phyloP scores from a whole-genome alignment of 2,113 vertebrate species.

The Egretta garzetta region DNA sequence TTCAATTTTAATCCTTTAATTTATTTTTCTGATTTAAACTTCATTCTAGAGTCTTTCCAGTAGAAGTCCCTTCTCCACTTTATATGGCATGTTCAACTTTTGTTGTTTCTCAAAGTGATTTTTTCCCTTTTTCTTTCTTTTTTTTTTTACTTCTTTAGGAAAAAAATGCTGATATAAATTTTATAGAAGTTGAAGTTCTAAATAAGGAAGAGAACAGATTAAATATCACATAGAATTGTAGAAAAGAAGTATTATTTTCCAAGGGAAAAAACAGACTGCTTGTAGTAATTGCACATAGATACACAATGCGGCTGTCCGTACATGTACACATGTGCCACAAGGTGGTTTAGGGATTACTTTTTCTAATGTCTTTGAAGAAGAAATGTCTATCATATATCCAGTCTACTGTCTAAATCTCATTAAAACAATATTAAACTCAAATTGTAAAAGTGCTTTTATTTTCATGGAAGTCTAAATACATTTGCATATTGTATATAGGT shows the following conservation, averaged over 20 bases:
- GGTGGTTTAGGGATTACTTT: background rate
- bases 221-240: background rate
- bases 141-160: background rate
- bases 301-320: background rate
- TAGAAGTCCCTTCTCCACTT: background rate
- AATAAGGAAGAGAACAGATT: background rate
- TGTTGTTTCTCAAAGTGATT: background rate
- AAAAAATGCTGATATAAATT: background rate
- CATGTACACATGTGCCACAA: background rate
- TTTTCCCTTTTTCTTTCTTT: fast-evolving
- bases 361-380: background rate
- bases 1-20: background rate
- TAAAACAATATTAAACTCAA: background rate
- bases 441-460: background rate
- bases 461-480: background rate
- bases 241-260: background rate
- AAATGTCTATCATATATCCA: background rate
- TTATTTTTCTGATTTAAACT: background rate
- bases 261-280: background rate
- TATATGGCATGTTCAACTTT: background rate
- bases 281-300: background rate
- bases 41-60: background rate
- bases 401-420: background rate
- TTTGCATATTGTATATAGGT: background rate
- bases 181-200: background rate